Evolutionary conservation across 2,113 vertebrate genomes (phyloP).

Genomic region (Theristicus caerulescens): DNA sequence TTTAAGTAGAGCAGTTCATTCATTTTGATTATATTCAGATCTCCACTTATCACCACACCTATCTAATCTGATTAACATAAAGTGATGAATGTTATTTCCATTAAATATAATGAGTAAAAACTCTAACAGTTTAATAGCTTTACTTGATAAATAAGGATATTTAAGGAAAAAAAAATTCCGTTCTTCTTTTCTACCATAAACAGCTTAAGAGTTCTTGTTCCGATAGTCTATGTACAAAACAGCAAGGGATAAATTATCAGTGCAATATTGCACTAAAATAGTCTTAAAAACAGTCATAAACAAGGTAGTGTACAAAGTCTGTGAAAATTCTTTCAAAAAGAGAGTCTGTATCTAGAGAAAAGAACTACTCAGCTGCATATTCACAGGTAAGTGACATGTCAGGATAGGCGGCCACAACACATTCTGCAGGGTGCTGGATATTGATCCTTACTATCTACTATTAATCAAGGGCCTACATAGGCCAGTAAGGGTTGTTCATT

Average conservation of each 20-base stretch:
- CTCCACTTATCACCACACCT: not conserved
- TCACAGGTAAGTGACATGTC: not conserved
- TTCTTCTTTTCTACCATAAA: not conserved
- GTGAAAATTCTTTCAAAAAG: not conserved
- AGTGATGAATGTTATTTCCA: not conserved
- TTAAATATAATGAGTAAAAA: not conserved
- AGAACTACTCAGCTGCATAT: not conserved
- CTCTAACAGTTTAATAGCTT: not conserved
- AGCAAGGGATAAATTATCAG: not conserved
- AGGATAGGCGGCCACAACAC: not conserved
- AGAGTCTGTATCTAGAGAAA: not conserved
- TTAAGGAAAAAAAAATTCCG: not conserved
- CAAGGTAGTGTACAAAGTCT: not conserved
- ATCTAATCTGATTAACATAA: conserved; percentile 31
- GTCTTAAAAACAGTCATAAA: not conserved
- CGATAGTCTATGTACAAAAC: not conserved
- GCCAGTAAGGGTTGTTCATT: not conserved
- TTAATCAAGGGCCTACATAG: not conserved
- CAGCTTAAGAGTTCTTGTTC: not conserved
- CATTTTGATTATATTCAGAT: not conserved
- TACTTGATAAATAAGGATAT: not conserved
- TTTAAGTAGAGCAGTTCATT: not conserved
- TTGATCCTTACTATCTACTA: too few species aligned
- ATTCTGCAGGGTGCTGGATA: not conserved
- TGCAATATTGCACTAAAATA: not conserved